Evolutionary conservation across 2,888 invertebrate species (phyloP), one percentile per base, ranked within the genome.

Genomic region (Pterobdella sp.): DNA sequence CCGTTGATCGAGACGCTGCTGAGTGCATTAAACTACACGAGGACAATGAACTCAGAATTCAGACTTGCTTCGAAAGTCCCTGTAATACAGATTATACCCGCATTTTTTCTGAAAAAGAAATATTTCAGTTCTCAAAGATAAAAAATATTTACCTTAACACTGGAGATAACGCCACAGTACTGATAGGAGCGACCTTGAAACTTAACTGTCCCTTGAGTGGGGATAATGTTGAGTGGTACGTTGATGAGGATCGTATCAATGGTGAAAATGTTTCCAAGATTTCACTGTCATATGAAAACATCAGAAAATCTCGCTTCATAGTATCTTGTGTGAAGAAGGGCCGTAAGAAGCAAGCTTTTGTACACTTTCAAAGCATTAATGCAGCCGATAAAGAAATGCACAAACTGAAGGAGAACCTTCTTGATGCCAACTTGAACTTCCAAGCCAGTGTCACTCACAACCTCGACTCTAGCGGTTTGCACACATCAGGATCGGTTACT

Each of bases 401-500:
- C n/a, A 4, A 56, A 26, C 4, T 56, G 60, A 56, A 26, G 26
- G 26, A 3, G 3, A 56, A 18, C 26, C 60, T 56, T 3, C 18
- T 26, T 26, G n/a, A 56, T 3, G 4, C 60, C n/a, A 56, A 56
- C 60, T 26, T 56, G 14, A 4, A 22, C n/a, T 56, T 18, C 60
- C 7, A n/a, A 18, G n/a, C 26, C n/a, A 4, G n/a, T n/a, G 3
- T 26, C n/a, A 22, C 18, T 26, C 4, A 4, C 60, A 22, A n/a
- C n/a, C 60, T 56, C 60, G 60, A 7, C 60, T 56, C n/a, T 3
- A 56, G 60, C 60, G 60, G 60, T 26, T 26, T 56, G 60, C 60
- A 56, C 60, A 56, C 60, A 18, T 26, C 60, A n/a, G 3, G 60
- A 4, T 26, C n/a, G n/a, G 26, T n/a, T 14, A 22, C n/a, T 18